Conservation (phyloP, 2,888 invertebrate genomes). For the Cryptophagus acutangulus region DNA sequence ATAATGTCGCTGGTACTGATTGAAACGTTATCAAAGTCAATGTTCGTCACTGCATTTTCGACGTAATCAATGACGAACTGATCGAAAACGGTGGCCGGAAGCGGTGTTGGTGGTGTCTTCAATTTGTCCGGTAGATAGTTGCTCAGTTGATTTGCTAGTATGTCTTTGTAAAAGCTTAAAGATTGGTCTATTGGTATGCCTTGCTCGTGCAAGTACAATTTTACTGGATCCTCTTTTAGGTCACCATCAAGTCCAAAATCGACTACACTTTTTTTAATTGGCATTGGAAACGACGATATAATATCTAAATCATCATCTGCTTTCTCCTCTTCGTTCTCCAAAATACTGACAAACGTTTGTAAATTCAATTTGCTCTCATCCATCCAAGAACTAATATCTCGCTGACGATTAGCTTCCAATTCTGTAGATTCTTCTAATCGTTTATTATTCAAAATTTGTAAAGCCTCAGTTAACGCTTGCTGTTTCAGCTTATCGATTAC, state of each 20-base stretch:
- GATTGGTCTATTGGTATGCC: constrained; percentile 3
- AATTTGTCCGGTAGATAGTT: constrained; percentile 26
- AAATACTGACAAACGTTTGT: too few relatives aligned
- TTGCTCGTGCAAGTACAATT: neutral
- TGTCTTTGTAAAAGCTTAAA: constrained; percentile 19
- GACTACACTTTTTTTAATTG: constrained; percentile 21
- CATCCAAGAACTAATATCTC: neutral
- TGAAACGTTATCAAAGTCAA: constrained; percentile 46
- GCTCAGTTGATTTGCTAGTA: constrained; percentile 25
- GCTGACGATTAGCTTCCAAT: too few relatives aligned
- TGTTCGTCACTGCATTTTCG: constrained; percentile 45
- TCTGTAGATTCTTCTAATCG: too few relatives aligned
- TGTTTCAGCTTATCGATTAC: too few relatives aligned
- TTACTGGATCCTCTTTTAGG: neutral
- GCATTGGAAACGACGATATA: constrained; percentile 37
- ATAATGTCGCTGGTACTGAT: constrained; percentile 49
- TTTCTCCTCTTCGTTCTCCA: constrained; percentile 19
- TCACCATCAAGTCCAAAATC: neutral
- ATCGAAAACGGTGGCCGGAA: constrained; percentile 44
- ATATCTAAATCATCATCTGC: constrained; percentile 26
- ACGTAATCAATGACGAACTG: constrained; percentile 51
- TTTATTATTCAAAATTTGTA: neutral
- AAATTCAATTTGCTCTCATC: constrained; percentile 19
- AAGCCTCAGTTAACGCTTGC: neutral
- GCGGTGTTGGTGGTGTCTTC: constrained; percentile 28